Conservation (phyloP, 2,888 invertebrate genomes). For the Lucinisca nassula region DNA sequence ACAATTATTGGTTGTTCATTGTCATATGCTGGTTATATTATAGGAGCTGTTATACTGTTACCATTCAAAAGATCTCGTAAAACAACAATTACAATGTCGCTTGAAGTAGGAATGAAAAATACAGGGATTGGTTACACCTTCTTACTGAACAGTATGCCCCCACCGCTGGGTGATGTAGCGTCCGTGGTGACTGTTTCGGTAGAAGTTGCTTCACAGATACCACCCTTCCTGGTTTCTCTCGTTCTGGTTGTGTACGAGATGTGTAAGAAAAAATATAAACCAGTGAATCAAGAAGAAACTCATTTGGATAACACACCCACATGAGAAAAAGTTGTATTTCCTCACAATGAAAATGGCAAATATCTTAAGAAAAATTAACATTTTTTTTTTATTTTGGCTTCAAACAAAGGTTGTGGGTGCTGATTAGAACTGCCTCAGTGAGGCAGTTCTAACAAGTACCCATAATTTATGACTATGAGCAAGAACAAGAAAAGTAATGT, state of each 20-base stretch:
- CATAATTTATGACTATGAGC: too few relatives aligned
- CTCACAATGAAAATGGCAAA: too few relatives aligned
- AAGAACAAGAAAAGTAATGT: too few relatives aligned
- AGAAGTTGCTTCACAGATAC: conserved; percentile 97
- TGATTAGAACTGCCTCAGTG: too few relatives aligned
- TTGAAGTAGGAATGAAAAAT: conserved; percentile 95
- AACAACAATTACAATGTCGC: conserved; percentile 92
- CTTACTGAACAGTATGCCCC: conserved; percentile 93
- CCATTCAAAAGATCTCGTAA: conserved; percentile 85
- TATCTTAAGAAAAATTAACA: too few relatives aligned
- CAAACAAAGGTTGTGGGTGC: too few relatives aligned
- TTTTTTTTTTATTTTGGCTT: too few relatives aligned
- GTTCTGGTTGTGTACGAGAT: conserved; percentile 70
- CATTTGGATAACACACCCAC: too few relatives aligned
- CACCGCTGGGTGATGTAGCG: conserved; percentile 96
- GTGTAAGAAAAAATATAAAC: conserved; percentile 62
- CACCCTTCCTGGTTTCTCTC: conserved; percentile 90
- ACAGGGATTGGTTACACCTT: conserved; percentile 97
- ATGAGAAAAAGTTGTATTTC: too few relatives aligned
- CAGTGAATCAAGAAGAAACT: conserved; percentile 32
- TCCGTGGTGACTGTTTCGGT: conserved; percentile 89
- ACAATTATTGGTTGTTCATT: conserved; percentile 80
- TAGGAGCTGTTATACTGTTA: conserved; percentile 79
- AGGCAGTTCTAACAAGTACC: too few relatives aligned
- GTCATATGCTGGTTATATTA: conserved; percentile 84